Evolutionary conservation across 2,113 vertebrate genomes (phyloP).

Genomic region (Pygathrix nemaeus): DNA sequence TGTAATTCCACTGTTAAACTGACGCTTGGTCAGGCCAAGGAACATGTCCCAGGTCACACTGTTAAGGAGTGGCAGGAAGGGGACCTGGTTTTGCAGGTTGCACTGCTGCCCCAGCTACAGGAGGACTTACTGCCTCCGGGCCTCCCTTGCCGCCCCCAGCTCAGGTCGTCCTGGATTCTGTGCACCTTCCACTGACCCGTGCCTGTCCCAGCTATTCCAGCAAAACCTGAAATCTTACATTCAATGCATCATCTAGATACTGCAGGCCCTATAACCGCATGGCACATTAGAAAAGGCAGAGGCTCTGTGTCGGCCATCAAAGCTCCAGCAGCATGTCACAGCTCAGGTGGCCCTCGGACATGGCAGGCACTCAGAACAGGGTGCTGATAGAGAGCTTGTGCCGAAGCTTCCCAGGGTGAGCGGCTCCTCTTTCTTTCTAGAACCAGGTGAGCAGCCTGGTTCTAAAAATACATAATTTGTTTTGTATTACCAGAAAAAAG

Average conservation of each 20-base stretch:
- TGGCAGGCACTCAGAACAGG: not conserved
- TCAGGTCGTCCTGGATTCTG: rapidly evolving
- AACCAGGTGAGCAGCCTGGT: too few species aligned
- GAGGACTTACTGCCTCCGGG: not conserved
- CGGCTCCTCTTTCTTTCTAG: too few species aligned
- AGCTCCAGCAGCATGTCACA: too few species aligned
- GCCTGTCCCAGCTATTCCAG: not conserved
- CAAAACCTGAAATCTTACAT: too few species aligned
- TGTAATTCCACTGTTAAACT: not conserved
- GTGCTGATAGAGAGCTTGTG: too few species aligned
- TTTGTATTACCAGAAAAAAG: not conserved
- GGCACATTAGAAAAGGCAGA: too few species aligned
- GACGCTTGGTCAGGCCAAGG: not conserved
- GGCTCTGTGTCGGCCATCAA: not conserved
- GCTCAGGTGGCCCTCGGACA: too few species aligned
- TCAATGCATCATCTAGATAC: not conserved
- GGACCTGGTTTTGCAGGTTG: not conserved
- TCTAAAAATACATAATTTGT: not conserved
- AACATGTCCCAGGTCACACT: not conserved
- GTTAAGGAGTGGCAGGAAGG: not conserved
- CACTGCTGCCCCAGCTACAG: too few species aligned
- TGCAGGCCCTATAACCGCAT: rapidly evolving
- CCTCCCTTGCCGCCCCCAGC: rapidly evolving
- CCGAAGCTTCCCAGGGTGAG: too few species aligned
- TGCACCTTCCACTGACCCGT: not conserved